Conservation (phyloP, 2,797 vertebrate genomes). For the Setipinna tenuifilis region DNA sequence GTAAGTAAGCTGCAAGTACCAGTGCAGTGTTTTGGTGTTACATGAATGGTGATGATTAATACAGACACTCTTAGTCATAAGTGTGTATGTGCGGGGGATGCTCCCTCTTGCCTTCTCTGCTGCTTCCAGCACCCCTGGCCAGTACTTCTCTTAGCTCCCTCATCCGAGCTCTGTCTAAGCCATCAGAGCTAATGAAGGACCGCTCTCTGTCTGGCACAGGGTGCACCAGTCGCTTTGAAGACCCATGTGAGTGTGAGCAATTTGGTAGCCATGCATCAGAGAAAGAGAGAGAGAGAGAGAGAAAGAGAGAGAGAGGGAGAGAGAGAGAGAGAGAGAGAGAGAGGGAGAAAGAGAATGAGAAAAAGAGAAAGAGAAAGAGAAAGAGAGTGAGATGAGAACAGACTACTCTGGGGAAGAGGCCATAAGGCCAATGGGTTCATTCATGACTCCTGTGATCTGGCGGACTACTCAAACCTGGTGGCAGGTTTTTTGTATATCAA, state of each 20-base stretch:
- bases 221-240: conserved; percentile 30
- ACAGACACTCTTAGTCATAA: too few species aligned
- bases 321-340: too few species aligned
- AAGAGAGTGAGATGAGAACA: background rate
- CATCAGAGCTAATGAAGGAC: conserved; percentile 54
- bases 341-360: background rate
- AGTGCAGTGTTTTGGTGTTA: too few species aligned
- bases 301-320: background rate
- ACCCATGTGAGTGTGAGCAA: conserved; percentile 25
- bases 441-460: conserved; percentile 46
- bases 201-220: conserved; percentile 39
- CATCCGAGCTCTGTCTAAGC: conserved; percentile 38
- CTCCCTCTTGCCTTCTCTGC: too few species aligned
- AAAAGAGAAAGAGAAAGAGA: background rate
- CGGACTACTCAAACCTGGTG: conserved; percentile 10
- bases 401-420: conserved; percentile 23
- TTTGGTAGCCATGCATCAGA: conserved; percentile 26
- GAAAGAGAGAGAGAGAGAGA: background rate
- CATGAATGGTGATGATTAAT: too few species aligned
- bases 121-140: background rate
- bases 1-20: too few species aligned
- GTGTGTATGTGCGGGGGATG: too few species aligned
- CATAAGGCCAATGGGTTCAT: conserved; percentile 24
- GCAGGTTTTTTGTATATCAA: background rate
- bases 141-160: conserved; percentile 33